Evolutionary conservation across 1,140 invertebrate genomes (phyloP), one percentile per base, ranked within the genome.

Genomic region (Scaptomyza hsui): DNA sequence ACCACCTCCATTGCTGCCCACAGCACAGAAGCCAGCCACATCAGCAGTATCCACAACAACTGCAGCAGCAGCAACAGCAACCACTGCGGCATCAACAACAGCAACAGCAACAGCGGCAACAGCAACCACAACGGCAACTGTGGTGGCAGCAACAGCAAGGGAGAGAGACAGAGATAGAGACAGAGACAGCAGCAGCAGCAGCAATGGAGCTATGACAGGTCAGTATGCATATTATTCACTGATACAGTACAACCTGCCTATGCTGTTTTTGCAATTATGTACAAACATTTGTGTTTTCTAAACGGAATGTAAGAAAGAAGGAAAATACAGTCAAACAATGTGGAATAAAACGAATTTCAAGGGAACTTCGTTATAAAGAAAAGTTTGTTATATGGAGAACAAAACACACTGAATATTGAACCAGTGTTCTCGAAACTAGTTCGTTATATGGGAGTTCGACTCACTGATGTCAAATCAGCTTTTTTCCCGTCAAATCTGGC

Each of bases 201-300:
- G 64, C 51, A 85, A 79, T 63, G 89, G 88, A 56, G 88, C 89
- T 18, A 90, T 90, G 88, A 90, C 89, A 85, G 89, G 89, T 89
- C 35, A 70, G 78, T 77, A 44, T n/a, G 15, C 26, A 37, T 42
- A 68, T 29, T 26, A 9, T 44, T 49, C 53, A 47, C n/a, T n/a
- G n/a, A 51, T 61, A 75, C 77, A 76, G 77, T 72, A 35, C 47
- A 59, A 0, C 15, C 4, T 19, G n/a, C 10, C 18, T 10, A 19
- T 5, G 12, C 1, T 32, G 2, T n/a, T n/a, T n/a, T n/a, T n/a
- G n/a, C n/a, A n/a, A n/a, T n/a, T n/a, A n/a, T n/a, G n/a, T n/a
- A n/a, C n/a, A n/a, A n/a, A n/a, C n/a, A n/a, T n/a, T n/a, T n/a
- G n/a, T n/a, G n/a, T n/a, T n/a, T n/a, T n/a, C n/a, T n/a, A n/a